Evolutionary conservation across 2,888 invertebrate species (phyloP), one percentile per base, ranked within the genome.

Genomic region (Pammene aurita): DNA sequence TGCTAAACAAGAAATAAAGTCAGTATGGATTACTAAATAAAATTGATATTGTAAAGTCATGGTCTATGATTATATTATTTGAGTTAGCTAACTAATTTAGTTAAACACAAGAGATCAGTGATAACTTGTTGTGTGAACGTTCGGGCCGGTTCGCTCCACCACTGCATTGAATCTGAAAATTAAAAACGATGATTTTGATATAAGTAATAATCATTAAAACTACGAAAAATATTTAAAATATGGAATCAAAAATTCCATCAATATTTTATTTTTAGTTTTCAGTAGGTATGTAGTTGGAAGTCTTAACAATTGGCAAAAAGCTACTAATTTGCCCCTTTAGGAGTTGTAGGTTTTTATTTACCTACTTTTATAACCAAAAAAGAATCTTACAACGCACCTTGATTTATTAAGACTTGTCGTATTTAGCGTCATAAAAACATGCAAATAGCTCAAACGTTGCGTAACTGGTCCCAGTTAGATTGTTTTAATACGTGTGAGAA

Each of bases 401-500:
- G n/a, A n/a, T n/a, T n/a, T n/a, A n/a, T n/a, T n/a, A n/a, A 38
- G 26, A 26, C 26, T 26, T 26, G 18, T 42, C 9, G 57, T 38
- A 14, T 38, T 57, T 48, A 38, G 55, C 34, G 55, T 55, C 54
- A 56, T 62, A 63, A 63, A 64, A 58, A 60, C 65, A 71, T 63
- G 67, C 66, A 70, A 62, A 73, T 65, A 67, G 69, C 69, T 66
- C 56, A 62, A 68, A 34, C 58, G 56, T 74, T 72, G 63, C 72
- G 60, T 52, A 71, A 73, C 67, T 56, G 62, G 41, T 52, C 64
- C 66, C 55, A 66, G 66, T 72, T 60, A 70, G 72, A 68, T 67
- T 71, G 72, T 69, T 46, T 66, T 61, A 54, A 52, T 48, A 67
- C 67, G 70, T 74, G 74, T 71, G 74, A 74, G 72, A 73, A 71